A percentile compares a stretch with the other conserved stretches of the same genome.
Evolutionary conservation across 2,113 vertebrate species (phyloP).

Genomic region (Ictidomys tridecemlineatus): DNA sequence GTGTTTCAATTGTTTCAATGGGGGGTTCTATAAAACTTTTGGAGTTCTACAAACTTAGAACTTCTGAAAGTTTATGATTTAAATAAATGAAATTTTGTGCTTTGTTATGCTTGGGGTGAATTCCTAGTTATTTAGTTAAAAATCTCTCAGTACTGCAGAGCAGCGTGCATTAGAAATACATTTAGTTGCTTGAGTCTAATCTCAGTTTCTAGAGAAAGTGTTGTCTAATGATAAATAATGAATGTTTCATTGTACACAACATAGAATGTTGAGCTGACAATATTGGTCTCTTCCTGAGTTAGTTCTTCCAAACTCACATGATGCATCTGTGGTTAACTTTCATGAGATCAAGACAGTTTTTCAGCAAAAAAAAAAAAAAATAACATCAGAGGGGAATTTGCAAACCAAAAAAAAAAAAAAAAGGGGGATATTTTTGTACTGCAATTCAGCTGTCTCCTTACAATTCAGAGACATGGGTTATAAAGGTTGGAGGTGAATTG

Average conservation of each 20-base stretch:
- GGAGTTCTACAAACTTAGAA: rapidly evolving
- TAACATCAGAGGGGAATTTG: too few species aligned
- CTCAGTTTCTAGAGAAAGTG: not conserved
- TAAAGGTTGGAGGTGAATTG: not conserved
- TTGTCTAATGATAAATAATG: rapidly evolving
- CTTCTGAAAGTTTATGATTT: not conserved
- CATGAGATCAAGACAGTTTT: not conserved
- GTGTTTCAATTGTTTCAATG: not conserved
- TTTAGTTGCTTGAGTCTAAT: not conserved
- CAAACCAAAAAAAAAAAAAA: not conserved
- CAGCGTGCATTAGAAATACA: rapidly evolving
- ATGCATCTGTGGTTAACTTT: not conserved
- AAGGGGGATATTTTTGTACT: rapidly evolving
- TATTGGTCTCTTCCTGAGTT: not conserved
- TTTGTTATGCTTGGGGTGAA: not conserved
- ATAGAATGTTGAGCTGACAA: not conserved
- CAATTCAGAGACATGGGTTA: rapidly evolving
- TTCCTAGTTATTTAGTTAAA: not conserved
- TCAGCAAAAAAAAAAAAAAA: not conserved
- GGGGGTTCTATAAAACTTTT: rapidly evolving
- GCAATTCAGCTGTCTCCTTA: not conserved
- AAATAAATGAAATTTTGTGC: not conserved
- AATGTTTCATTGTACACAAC: not conserved
- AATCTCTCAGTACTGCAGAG: rapidly evolving
- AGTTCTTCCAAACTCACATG: not conserved